Evolutionary conservation across 2,113 vertebrate species (phyloP).

Genomic region (Hypanus sabinus): DNA sequence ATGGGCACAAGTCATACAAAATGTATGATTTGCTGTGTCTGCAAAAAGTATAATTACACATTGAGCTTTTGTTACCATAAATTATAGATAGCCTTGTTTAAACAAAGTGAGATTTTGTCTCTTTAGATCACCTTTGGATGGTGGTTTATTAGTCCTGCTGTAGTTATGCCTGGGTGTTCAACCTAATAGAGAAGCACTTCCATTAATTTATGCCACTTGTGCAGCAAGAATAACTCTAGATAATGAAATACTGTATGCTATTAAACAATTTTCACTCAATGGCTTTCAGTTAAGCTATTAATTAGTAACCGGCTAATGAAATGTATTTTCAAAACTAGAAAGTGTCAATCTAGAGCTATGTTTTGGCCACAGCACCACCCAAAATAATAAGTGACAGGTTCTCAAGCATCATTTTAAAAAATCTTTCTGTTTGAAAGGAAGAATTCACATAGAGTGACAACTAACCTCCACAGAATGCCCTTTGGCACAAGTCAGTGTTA

Average conservation of each 20-base stretch:
- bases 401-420: neutral
- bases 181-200: neutral
- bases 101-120: conserved; percentile 32
- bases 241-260: conserved; percentile 1
- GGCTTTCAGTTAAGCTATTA: neutral
- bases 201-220: neutral
- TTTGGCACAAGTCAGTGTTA: neutral
- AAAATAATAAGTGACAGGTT: neutral
- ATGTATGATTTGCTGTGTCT: conserved; percentile 23
- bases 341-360: neutral
- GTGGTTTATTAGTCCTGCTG: neutral
- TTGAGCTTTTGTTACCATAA: conserved; percentile 29
- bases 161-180: neutral
- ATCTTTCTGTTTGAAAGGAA: neutral
- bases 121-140: neutral
- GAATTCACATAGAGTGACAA: neutral
- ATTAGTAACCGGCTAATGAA: neutral
- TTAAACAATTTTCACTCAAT: neutral
- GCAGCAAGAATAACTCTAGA: neutral
- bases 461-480: too few relatives aligned
- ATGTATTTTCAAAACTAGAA: neutral
- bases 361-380: neutral
- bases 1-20: conserved; percentile 35
- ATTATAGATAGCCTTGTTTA: conserved; percentile 34
- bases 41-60: conserved; percentile 34